Evolutionary conservation across 2,113 vertebrate species (phyloP).

Genomic region (Bettongia penicillata): DNA sequence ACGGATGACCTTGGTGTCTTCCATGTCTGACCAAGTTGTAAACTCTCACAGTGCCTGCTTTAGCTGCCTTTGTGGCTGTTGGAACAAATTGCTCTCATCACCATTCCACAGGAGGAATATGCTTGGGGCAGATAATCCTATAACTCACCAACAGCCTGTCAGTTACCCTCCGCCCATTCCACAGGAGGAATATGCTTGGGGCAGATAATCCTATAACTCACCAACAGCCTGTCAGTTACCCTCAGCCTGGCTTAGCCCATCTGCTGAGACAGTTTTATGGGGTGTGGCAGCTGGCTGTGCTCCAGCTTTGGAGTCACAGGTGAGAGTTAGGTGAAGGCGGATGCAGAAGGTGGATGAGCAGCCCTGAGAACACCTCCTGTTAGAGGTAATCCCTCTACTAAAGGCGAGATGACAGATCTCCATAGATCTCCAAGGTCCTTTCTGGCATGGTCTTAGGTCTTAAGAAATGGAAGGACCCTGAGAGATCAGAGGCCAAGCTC

Average conservation of each 20-base stretch:
- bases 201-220: not conserved
- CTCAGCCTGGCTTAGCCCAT: not conserved
- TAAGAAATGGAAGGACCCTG: not conserved
- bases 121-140: not conserved
- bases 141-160: not conserved
- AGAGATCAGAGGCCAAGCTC: not conserved
- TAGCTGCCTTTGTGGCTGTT: not conserved
- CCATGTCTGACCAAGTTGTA: not conserved
- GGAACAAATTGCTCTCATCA: not conserved
- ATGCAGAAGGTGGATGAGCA: too few relatives aligned
- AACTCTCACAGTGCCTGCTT: not conserved
- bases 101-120: not conserved
- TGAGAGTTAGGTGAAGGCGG: not conserved
- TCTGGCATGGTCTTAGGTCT: not conserved
- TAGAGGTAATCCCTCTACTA: too few relatives aligned
- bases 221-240: not conserved
- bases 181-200: not conserved
- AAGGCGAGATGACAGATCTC: too few relatives aligned
- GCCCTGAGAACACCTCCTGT: too few relatives aligned
- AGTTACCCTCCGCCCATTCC: not conserved
- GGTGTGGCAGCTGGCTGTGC: fast-evolving
- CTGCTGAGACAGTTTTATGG: not conserved
- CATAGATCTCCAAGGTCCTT: not conserved
- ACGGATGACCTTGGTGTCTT: not conserved
- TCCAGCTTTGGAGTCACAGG: not conserved